These are phyloP conservation scores for Brachionus rubens DNA, from an alignment of 1,140 invertebrate species.

Conservation along the genomic window DNA sequence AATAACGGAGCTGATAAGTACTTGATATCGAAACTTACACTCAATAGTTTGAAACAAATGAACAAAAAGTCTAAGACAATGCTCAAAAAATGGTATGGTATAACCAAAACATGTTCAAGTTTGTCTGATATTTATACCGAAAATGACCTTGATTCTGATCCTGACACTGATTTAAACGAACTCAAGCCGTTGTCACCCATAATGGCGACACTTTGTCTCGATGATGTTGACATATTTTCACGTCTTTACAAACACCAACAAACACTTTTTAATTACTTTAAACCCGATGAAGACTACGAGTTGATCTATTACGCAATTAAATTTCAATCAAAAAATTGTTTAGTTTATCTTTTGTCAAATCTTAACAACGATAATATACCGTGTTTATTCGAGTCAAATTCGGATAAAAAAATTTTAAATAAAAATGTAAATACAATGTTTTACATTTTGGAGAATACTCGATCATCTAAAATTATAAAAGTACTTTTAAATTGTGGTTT, in stretches of 20 bases:
- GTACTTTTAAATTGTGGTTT: constrained; percentile 36
- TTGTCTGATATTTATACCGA: not conserved
- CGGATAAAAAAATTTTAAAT: not conserved
- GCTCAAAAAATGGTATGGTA: constrained; percentile 25
- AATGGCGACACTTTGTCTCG: constrained; percentile 26
- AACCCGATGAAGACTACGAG: constrained; percentile 39
- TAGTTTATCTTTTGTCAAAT: constrained; percentile 24
- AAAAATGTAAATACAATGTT: constrained; percentile 44
- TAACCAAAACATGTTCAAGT: not conserved
- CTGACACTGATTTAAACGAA: not conserved
- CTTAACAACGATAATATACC: not conserved
- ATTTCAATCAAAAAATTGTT: constrained; percentile 38
- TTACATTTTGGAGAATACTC: constrained; percentile 45
- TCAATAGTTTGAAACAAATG: not conserved
- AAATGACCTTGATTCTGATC: not conserved
- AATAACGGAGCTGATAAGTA: constrained; percentile 23
- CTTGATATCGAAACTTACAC: not conserved
- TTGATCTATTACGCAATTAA: constrained; percentile 42
- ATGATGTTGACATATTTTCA: constrained; percentile 32
- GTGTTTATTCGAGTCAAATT: not conserved
- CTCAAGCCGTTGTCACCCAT: constrained; percentile 3
- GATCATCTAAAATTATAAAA: constrained; percentile 44
- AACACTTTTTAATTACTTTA: constrained; percentile 31
- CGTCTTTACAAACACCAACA: constrained; percentile 33
- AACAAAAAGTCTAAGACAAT: not conserved